phyloP scores from a whole-genome alignment of 2,797 vertebrate genomes.

The Heliangelus exortis region DNA sequence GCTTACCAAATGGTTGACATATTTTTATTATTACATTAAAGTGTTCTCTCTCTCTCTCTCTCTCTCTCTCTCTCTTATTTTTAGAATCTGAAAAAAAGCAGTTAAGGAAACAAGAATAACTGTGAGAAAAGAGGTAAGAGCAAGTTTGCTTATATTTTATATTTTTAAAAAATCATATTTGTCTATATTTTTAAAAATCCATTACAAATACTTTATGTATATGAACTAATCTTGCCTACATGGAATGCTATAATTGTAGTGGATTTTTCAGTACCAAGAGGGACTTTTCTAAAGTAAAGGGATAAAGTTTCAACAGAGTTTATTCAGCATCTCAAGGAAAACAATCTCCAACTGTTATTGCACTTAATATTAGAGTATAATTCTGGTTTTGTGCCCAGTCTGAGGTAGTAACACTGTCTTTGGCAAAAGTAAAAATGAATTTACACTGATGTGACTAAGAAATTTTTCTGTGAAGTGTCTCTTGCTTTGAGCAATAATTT shows the following conservation, averaged over 20 bases:
- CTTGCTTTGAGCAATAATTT: background rate
- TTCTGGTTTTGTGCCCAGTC: background rate
- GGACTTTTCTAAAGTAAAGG: background rate
- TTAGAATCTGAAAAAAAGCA: background rate
- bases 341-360: background rate
- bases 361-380: background rate
- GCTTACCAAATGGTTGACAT: background rate
- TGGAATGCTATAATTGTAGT: background rate
- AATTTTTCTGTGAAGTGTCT: background rate
- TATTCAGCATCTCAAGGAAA: background rate
- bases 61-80: background rate
- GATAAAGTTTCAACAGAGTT: background rate
- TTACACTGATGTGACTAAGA: background rate
- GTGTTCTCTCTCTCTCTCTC: background rate
- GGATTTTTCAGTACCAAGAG: background rate
- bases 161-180: background rate
- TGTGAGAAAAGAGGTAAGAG: background rate
- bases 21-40: background rate
- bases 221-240: background rate
- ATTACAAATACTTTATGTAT: background rate
- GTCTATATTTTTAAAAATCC: constrained; percentile 2
- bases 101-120: background rate
- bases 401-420: background rate
- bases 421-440: background rate
- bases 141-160: background rate